These are phyloP conservation scores for Hydrolagus affinis DNA, from an alignment of 2,113 vertebrate genomes.

Conservation along the genomic window DNA sequence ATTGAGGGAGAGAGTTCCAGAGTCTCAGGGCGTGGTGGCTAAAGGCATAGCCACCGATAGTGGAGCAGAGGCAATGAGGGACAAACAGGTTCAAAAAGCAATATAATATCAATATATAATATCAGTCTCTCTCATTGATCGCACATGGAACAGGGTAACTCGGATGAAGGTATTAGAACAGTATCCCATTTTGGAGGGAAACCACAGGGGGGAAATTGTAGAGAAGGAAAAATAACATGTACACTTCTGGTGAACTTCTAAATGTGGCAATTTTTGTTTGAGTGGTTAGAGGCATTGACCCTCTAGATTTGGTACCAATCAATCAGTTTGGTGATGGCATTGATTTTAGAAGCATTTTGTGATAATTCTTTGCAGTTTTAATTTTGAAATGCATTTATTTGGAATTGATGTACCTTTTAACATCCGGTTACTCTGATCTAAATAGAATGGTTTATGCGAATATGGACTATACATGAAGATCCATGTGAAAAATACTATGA, in stretches of 20 bases:
- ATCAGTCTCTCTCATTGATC: too few relatives aligned
- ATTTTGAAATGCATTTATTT: too few relatives aligned
- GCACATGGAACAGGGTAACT: too few relatives aligned
- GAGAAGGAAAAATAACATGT: not conserved
- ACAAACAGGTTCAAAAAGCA: too few relatives aligned
- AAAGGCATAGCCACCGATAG: too few relatives aligned
- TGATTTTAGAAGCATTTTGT: not conserved
- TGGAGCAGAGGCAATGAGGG: too few relatives aligned
- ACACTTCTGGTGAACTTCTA: not conserved
- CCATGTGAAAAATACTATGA: slow-evolving; percentile 83
- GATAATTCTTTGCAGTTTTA: not conserved
- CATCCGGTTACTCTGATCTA: not conserved
- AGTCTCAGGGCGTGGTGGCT: too few relatives aligned
- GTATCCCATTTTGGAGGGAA: too few relatives aligned
- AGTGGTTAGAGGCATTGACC: not conserved
- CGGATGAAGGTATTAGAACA: too few relatives aligned
- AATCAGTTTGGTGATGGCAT: not conserved
- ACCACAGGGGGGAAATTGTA: not conserved
- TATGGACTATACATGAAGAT: slow-evolving; percentile 73
- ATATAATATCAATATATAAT: too few relatives aligned
- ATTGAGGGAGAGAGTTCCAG: too few relatives aligned
- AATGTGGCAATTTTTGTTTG: too few relatives aligned
- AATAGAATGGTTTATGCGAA: slow-evolving; percentile 71
- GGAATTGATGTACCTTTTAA: not conserved
- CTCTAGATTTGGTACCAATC: not conserved